These are phyloP conservation scores for Ophion ventricosus DNA, from an alignment of 2,888 invertebrate species.

Conservation along the genomic window DNA sequence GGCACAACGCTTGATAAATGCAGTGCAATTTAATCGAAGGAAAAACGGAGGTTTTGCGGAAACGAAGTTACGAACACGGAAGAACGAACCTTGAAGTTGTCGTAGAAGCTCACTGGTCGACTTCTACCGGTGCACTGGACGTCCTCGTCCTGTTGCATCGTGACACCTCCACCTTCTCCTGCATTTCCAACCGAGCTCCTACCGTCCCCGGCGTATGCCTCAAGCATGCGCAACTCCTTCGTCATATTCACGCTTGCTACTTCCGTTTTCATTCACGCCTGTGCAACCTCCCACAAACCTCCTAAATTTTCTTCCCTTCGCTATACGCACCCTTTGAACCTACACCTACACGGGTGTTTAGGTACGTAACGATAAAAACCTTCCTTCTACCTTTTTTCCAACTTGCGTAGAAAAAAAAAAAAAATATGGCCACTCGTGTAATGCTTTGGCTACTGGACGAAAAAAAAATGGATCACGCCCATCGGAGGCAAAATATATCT, in stretches of 20 bases:
- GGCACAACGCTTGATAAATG: not conserved
- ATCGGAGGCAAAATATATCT: too few relatives aligned
- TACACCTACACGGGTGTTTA: too few relatives aligned
- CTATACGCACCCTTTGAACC: not conserved
- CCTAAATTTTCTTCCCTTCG: constrained; percentile 26
- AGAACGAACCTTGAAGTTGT: constrained; percentile 81
- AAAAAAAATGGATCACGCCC: too few relatives aligned
- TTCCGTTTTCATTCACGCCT: constrained; percentile 66
- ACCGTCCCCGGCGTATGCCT: constrained; percentile 52
- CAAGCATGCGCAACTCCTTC: constrained; percentile 75
- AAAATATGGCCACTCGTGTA: too few relatives aligned
- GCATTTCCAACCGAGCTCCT: constrained; percentile 59
- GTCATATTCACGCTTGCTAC: constrained; percentile 65
- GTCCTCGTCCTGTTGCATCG: constrained; percentile 77
- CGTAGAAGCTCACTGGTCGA: constrained; percentile 83
- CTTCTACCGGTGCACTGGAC: constrained; percentile 79
- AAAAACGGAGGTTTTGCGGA: too few relatives aligned
- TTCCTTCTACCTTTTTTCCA: too few relatives aligned
- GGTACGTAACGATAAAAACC: too few relatives aligned
- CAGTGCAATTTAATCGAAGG: too few relatives aligned
- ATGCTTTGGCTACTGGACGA: too few relatives aligned
- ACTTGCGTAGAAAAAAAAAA: too few relatives aligned
- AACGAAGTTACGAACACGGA: too few relatives aligned
- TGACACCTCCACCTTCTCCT: constrained; percentile 63
- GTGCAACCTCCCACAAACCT: constrained; percentile 34